Evolutionary conservation across 2,888 invertebrate genomes (phyloP).

Genomic region (Andrena dorsata): DNA sequence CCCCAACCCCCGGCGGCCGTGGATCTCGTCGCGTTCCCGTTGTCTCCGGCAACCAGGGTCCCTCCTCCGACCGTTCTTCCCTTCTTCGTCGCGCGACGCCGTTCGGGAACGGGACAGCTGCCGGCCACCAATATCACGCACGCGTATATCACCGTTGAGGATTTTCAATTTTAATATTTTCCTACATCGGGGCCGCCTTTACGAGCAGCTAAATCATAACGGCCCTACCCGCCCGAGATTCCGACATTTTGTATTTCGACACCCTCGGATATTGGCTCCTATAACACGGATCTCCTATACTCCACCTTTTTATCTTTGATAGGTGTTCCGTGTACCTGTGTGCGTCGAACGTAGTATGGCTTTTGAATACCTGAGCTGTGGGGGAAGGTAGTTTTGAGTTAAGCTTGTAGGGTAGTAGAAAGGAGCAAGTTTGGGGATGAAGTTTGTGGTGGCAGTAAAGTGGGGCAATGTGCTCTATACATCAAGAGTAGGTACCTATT

Average conservation of each 20-base stretch:
- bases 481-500: no score
- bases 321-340: neutral
- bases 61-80: slow-evolving; percentile 41
- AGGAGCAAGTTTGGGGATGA: neutral
- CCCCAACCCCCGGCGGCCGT: slow-evolving; percentile 32
- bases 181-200: slow-evolving; percentile 78
- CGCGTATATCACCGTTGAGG: slow-evolving; percentile 82
- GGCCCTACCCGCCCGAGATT: slow-evolving; percentile 39
- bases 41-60: slow-evolving; percentile 30
- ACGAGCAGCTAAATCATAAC: slow-evolving; percentile 82
- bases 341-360: no score
- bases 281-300: slow-evolving; percentile 8
- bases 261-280: slow-evolving; percentile 54
- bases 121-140: slow-evolving; percentile 84
- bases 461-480: no score
- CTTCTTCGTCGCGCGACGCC: slow-evolving; percentile 43
- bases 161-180: slow-evolving; percentile 85
- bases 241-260: slow-evolving; percentile 78
- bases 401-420: no score
- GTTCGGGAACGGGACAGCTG: slow-evolving; percentile 81
- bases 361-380: no score
- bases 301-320: neutral
- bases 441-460: neutral
- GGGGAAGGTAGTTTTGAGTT: no score
- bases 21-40: slow-evolving; percentile 27